These are phyloP conservation scores for Epiblema foenella DNA, from an alignment of 2,888 invertebrate genomes.

Conservation along the genomic window DNA sequence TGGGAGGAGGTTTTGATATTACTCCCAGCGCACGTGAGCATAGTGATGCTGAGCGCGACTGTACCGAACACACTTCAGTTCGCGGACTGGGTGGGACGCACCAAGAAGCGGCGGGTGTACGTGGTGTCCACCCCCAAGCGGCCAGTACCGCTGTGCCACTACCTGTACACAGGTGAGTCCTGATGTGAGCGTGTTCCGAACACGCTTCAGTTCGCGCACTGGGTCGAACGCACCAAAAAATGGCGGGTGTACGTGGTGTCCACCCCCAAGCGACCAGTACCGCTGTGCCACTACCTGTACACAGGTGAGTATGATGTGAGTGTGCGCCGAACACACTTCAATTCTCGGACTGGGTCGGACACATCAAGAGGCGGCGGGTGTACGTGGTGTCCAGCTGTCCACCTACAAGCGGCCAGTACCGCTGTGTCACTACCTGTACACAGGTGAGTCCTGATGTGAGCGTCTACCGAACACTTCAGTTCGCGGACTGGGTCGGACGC, in stretches of 20 bases:
- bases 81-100: conserved; percentile 96
- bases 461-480: too few species aligned
- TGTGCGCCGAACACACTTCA: conserved; percentile 98
- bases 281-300: conserved; percentile 96
- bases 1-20: conserved; percentile 99
- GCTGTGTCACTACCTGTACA: conserved; percentile 96
- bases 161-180: conserved; percentile 90
- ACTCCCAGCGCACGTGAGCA: conserved; percentile 96
- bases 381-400: conserved; percentile 97
- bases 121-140: conserved; percentile 97
- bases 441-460: conserved; percentile 74
- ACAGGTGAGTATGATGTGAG: conserved; percentile 98
- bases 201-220: conserved; percentile 95
- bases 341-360: conserved; percentile 97
- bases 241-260: conserved; percentile 96
- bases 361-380: conserved; percentile 93
- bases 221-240: conserved; percentile 95
- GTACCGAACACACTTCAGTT: conserved; percentile 98
- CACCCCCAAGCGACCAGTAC: conserved; percentile 96
- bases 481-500: too few species aligned
- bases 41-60: conserved; percentile 98
- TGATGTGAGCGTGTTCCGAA: too few species aligned
- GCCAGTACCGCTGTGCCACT: conserved; percentile 98
- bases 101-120: conserved; percentile 94
- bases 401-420: conserved; percentile 98